These are phyloP conservation scores for Phocides pigmalion DNA, from an alignment of 1,140 invertebrate species.

Conservation along the genomic window DNA sequence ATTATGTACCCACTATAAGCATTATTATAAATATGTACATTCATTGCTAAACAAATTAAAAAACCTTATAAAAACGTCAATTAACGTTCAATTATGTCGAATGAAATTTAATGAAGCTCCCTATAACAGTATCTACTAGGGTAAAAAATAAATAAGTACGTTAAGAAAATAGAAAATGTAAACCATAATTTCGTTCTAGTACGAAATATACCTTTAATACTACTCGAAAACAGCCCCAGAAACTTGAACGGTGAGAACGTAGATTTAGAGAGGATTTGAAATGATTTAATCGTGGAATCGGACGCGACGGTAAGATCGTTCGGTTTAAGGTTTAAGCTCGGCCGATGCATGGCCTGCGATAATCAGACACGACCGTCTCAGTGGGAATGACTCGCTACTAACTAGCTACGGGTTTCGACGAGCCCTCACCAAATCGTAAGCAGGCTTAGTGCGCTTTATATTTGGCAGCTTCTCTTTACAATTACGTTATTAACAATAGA, in stretches of 20 bases:
- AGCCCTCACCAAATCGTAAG: background rate
- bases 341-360: constrained; percentile 41
- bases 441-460: background rate
- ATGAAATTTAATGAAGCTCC: too few relatives aligned
- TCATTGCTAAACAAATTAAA: too few relatives aligned
- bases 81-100: too few relatives aligned
- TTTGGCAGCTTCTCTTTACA: background rate
- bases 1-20: too few relatives aligned
- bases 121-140: too few relatives aligned
- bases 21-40: too few relatives aligned
- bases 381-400: constrained; percentile 25
- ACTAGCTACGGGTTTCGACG: background rate
- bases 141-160: too few relatives aligned
- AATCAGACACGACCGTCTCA: constrained; percentile 41
- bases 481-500: too few relatives aligned
- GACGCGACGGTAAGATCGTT: constrained; percentile 38
- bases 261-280: constrained; percentile 27
- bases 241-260: background rate
- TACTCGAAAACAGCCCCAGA: too few relatives aligned
- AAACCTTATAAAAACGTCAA: too few relatives aligned
- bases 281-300: constrained; percentile 39
- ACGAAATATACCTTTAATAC: constrained; percentile 13
- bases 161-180: too few relatives aligned
- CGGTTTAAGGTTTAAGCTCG: constrained; percentile 39
- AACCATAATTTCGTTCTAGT: background rate